These are phyloP conservation scores for Gymnoscopelus braueri DNA, from an alignment of 2,797 vertebrate species.

Conservation along the genomic window DNA sequence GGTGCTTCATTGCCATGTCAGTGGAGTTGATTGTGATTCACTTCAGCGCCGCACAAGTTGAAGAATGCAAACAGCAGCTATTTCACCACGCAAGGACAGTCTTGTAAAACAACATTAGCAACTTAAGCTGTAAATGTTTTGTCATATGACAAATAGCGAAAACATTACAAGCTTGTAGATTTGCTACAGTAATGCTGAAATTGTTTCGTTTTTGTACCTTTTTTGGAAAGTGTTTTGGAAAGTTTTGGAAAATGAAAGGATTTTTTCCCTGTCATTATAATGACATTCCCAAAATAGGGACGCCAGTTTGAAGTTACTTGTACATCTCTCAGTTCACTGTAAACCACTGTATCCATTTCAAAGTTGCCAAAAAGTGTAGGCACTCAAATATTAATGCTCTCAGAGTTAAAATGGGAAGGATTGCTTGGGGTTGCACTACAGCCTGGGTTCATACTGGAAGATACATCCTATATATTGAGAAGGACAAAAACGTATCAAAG, in stretches of 20 bases:
- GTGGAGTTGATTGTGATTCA: background rate
- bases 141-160: too few species aligned
- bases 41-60: background rate
- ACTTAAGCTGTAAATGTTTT: too few species aligned
- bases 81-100: background rate
- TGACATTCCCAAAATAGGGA: too few species aligned
- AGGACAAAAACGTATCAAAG: slow-evolving; percentile 16
- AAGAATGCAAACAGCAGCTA: background rate
- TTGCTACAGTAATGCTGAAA: too few species aligned
- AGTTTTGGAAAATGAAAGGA: too few species aligned
- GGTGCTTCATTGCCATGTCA: background rate
- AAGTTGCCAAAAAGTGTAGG: background rate
- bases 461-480: background rate
- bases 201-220: too few species aligned
- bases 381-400: too few species aligned
- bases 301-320: too few species aligned
- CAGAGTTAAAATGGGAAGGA: background rate
- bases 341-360: background rate
- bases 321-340: background rate
- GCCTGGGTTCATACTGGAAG: background rate
- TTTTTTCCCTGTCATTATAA: too few species aligned
- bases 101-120: too few species aligned
- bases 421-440: background rate
- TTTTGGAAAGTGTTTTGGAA: too few species aligned
- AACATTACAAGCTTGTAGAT: too few species aligned